phyloP scores from a whole-genome alignment of 2,888 invertebrate genomes.

The Folsomia manolachei region DNA sequence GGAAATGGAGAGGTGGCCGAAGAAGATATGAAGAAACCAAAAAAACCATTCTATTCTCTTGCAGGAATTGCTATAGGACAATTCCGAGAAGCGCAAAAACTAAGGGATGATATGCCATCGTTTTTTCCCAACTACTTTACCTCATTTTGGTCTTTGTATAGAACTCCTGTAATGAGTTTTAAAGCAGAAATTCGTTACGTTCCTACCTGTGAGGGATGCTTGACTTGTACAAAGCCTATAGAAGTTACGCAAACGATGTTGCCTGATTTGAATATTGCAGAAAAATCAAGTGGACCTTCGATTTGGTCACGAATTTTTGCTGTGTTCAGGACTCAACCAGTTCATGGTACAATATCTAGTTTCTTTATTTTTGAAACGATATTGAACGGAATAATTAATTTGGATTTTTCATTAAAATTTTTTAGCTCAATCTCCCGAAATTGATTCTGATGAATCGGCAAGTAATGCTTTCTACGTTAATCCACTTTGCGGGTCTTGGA shows the following conservation, averaged over 20 bases:
- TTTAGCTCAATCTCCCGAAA: conserved; percentile 22
- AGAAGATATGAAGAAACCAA: conserved; percentile 43
- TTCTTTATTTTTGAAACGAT: too few relatives aligned
- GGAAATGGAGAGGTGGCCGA: conserved; percentile 18
- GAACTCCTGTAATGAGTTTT: conserved; percentile 66
- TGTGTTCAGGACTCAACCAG: conserved; percentile 19
- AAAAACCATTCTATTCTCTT: conserved; percentile 76
- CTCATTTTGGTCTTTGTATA: conserved; percentile 69
- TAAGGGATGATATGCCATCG: conserved; percentile 77
- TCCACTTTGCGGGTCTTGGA: conserved; percentile 44
- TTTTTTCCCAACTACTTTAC: conserved; percentile 40
- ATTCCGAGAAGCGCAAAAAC: conserved; percentile 72
- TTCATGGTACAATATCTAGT: conserved; percentile 13
- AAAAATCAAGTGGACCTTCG: not conserved
- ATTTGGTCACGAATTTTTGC: conserved; percentile 29
- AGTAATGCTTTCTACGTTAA: conserved; percentile 22
- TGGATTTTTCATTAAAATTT: too few relatives aligned
- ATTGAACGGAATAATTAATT: too few relatives aligned
- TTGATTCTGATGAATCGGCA: not conserved
- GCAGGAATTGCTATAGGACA: conserved; percentile 80
- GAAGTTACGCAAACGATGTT: not conserved
- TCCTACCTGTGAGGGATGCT: conserved; percentile 78
- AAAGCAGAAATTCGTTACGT: conserved; percentile 71
- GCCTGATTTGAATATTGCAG: not conserved
- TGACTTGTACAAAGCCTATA: conserved; percentile 53